Evolutionary conservation across 2,113 vertebrate genomes (phyloP).

Genomic region (Hemicordylus capensis): DNA sequence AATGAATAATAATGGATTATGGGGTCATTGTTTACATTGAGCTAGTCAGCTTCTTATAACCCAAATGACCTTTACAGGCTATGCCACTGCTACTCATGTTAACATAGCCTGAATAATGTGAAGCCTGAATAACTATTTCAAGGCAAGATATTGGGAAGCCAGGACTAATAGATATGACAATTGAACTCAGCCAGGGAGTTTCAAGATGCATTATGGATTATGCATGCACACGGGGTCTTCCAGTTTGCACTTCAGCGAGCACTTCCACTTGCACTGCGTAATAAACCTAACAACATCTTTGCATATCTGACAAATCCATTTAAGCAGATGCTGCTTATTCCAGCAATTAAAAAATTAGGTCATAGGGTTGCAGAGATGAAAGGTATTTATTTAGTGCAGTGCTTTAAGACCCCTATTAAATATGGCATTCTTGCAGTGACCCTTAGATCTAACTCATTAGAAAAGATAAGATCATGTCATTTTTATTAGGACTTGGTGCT

Average conservation of each 20-base stretch:
- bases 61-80: slow-evolving; percentile 34
- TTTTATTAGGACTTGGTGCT: slow-evolving; percentile 62
- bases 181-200: slow-evolving; percentile 45
- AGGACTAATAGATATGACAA: slow-evolving; percentile 52
- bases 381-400: slow-evolving; percentile 61
- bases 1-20: neutral
- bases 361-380: slow-evolving; percentile 44
- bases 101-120: slow-evolving; percentile 38
- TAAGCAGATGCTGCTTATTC: slow-evolving; percentile 65
- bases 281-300: slow-evolving; percentile 59
- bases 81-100: slow-evolving; percentile 18
- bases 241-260: slow-evolving; percentile 52
- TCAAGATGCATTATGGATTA: slow-evolving; percentile 69
- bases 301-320: slow-evolving; percentile 53
- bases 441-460: slow-evolving; percentile 55
- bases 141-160: slow-evolving; percentile 49
- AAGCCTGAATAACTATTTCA: slow-evolving; percentile 64
- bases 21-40: neutral
- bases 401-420: slow-evolving; percentile 51
- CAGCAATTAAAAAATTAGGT: slow-evolving; percentile 68
- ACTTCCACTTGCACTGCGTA: slow-evolving; percentile 54
- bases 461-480: slow-evolving; percentile 52
- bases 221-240: slow-evolving; percentile 33
- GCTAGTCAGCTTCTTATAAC: slow-evolving; percentile 1
- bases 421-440: slow-evolving; percentile 48